Evolutionary conservation across 2,113 vertebrate genomes (phyloP).

Genomic region (Athene noctua): DNA sequence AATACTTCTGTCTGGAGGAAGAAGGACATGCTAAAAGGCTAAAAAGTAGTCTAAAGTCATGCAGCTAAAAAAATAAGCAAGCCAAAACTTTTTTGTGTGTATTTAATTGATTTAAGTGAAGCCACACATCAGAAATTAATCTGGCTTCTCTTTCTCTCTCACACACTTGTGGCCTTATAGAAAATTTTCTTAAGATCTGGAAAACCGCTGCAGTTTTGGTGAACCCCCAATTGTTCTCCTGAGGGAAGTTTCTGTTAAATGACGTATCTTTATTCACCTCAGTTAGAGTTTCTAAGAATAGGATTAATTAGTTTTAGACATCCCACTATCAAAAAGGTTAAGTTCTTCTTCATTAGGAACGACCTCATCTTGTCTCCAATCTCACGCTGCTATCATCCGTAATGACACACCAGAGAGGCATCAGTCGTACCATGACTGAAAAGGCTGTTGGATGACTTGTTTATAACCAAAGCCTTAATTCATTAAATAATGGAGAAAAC

Average conservation of each 20-base stretch:
- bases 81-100: neutral
- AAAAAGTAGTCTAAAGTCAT: too few species aligned
- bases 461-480: slow-evolving; percentile 56
- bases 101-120: neutral
- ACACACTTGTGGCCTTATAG: neutral
- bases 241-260: slow-evolving; percentile 10
- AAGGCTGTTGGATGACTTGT: slow-evolving; percentile 52
- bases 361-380: slow-evolving; percentile 60
- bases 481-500: slow-evolving; percentile 50
- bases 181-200: neutral
- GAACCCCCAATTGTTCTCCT: slow-evolving; percentile 10
- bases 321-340: slow-evolving; percentile 52
- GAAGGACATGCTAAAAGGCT: neutral
- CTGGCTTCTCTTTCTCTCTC: neutral
- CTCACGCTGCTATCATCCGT: slow-evolving; percentile 46
- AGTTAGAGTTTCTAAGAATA: slow-evolving; percentile 49
- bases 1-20: neutral
- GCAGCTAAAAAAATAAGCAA: neutral
- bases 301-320: slow-evolving; percentile 58
- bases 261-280: neutral
- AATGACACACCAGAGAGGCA: slow-evolving; percentile 54
- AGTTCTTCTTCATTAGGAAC: slow-evolving; percentile 65
- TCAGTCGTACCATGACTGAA: slow-evolving; percentile 31
- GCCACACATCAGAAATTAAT: neutral
- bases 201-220: slow-evolving; percentile 31